Evolutionary conservation across 2,888 invertebrate species (phyloP).

Genomic region (Watsonalla binaria): DNA sequence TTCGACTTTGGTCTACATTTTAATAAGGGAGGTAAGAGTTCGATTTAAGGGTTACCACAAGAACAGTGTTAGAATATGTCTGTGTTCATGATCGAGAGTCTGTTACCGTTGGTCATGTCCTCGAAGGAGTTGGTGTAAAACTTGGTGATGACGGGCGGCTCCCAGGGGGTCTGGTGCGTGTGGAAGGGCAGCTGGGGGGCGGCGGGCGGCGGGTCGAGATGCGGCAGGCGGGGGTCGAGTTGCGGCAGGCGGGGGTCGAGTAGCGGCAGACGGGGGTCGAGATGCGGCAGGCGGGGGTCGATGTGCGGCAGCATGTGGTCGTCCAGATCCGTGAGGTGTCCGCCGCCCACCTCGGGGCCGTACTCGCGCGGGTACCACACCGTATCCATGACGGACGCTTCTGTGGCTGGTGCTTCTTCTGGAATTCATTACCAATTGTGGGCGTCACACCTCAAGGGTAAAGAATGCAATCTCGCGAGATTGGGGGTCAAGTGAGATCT

Average conservation of each 20-base stretch:
- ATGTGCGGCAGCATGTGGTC: constrained; percentile 60
- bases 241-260: constrained; percentile 43
- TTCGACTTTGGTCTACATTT: too few species aligned
- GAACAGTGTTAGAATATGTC: constrained; percentile 39
- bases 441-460: too few species aligned
- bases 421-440: too few species aligned
- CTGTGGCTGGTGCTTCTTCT: not conserved
- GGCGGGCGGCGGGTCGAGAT: constrained; percentile 8
- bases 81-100: constrained; percentile 42
- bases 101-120: constrained; percentile 30
- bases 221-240: constrained; percentile 54
- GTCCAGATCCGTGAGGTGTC: constrained; percentile 40
- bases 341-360: constrained; percentile 51
- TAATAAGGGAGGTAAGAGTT: too few species aligned
- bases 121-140: constrained; percentile 33
- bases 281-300: constrained; percentile 45
- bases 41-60: too few species aligned
- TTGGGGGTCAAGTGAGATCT: too few species aligned
- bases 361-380: constrained; percentile 37
- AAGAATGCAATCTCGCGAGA: too few species aligned
- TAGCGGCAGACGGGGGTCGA: constrained; percentile 23
- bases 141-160: constrained; percentile 45
- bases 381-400: constrained; percentile 1
- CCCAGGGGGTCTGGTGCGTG: constrained; percentile 27
- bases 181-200: not conserved